These are phyloP conservation scores for Cossypha niveicapilla DNA, from an alignment of 2,797 vertebrate genomes.

Conservation along the genomic window DNA sequence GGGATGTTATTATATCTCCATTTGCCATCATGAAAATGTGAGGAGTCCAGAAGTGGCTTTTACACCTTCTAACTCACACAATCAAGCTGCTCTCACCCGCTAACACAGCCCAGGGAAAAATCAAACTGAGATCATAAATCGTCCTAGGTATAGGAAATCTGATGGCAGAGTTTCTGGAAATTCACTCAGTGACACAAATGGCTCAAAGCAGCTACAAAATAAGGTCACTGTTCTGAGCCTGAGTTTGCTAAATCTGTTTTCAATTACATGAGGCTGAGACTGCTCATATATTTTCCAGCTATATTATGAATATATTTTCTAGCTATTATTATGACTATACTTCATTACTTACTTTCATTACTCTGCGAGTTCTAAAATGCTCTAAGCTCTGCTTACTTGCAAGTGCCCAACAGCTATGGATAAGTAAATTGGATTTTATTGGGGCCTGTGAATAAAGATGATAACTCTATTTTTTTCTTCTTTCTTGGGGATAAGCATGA, in stretches of 20 bases:
- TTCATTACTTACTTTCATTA: slow-evolving; percentile 18
- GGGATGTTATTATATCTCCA: background rate
- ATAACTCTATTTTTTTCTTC: background rate
- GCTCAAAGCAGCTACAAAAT: background rate
- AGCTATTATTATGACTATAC: background rate
- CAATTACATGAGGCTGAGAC: background rate
- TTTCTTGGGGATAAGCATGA: background rate
- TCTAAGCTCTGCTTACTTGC: background rate
- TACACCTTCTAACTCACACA: background rate
- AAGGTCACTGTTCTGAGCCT: background rate
- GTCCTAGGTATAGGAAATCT: background rate
- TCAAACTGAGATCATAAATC: background rate
- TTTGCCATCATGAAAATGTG: background rate
- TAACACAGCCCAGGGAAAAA: background rate
- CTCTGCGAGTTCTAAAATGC: background rate
- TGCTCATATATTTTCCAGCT: background rate
- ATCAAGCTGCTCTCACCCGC: background rate
- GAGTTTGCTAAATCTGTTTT: background rate
- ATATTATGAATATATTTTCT: slow-evolving; percentile 6
- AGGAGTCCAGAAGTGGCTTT: background rate
- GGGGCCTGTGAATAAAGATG: background rate
- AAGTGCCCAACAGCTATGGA: background rate
- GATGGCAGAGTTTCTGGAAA: background rate
- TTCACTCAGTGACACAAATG: background rate
- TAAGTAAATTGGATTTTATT: background rate